These are phyloP conservation scores for Ylistrum balloti DNA, from an alignment of 1,140 invertebrate genomes.

Conservation along the genomic window DNA sequence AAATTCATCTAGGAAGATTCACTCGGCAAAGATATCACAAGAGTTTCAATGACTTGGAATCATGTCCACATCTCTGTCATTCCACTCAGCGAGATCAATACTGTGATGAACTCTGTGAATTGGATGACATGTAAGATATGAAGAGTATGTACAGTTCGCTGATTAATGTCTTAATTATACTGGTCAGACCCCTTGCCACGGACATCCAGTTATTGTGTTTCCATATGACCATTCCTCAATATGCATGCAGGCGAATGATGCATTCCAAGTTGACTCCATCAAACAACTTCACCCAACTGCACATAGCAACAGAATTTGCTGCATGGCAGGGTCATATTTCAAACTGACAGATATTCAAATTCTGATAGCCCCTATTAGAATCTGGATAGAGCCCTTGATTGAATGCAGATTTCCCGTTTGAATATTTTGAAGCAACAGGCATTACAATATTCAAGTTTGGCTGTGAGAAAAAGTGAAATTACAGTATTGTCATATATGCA, in stretches of 20 bases:
- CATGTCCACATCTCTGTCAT: background rate
- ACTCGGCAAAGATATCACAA: background rate
- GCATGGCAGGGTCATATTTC: background rate
- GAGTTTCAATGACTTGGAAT: background rate
- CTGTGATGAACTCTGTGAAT: slow-evolving; percentile 1
- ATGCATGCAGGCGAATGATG: background rate
- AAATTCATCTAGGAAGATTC: slow-evolving; percentile 6
- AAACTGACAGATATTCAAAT: slow-evolving; percentile 29
- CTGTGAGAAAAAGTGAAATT: background rate
- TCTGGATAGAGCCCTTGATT: background rate
- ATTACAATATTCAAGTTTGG: background rate
- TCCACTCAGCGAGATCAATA: background rate
- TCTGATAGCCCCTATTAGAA: background rate
- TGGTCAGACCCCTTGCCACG: background rate
- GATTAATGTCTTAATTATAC: background rate
- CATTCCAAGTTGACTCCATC: background rate
- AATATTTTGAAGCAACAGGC: background rate
- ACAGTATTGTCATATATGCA: no score
- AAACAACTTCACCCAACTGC: background rate
- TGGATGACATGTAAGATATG: slow-evolving; percentile 16
- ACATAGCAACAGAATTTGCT: slow-evolving; percentile 19
- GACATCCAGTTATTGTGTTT: slow-evolving; percentile 8
- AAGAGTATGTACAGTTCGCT: background rate
- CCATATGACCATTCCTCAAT: background rate
- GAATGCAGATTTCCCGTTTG: background rate